Conservation (phyloP, 2,888 invertebrate species). For the Chymomyza amoena region DNA sequence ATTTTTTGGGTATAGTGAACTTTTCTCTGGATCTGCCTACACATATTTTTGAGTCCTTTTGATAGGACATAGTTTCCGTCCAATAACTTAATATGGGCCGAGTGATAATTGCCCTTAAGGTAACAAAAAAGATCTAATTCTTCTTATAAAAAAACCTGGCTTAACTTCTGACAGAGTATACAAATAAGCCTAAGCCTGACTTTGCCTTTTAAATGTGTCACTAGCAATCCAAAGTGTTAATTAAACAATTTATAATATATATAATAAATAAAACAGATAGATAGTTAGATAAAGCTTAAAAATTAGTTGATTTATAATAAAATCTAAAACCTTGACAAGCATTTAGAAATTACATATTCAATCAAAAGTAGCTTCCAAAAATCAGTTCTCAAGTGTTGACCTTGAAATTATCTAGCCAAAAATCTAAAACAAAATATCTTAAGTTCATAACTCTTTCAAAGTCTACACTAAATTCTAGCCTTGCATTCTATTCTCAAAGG, state of each 20-base stretch:
- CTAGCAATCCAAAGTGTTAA: not conserved
- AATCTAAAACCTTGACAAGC: not conserved
- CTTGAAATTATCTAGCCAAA: not conserved
- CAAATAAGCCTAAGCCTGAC: not conserved
- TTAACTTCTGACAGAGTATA: not conserved
- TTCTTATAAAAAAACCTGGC: not conserved
- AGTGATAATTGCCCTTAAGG: too few relatives aligned
- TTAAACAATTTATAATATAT: not conserved
- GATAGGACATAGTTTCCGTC: too few relatives aligned
- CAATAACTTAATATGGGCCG: too few relatives aligned
- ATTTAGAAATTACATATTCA: not conserved
- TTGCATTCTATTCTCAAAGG: not conserved
- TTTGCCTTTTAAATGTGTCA: not conserved
- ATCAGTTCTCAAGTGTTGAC: not conserved
- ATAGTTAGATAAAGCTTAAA: not conserved
- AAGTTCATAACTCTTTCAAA: not conserved
- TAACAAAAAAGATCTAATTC: too few relatives aligned
- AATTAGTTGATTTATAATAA: not conserved
- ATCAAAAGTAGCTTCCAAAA: not conserved
- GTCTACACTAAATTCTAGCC: not conserved
- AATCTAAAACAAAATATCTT: not conserved
- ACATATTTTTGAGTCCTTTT: too few relatives aligned
- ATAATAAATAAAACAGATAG: not conserved
- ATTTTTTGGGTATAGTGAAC: too few relatives aligned
- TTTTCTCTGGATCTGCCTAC: too few relatives aligned